Conservation (phyloP, 1,140 invertebrate genomes). For the Samia ricini region DNA sequence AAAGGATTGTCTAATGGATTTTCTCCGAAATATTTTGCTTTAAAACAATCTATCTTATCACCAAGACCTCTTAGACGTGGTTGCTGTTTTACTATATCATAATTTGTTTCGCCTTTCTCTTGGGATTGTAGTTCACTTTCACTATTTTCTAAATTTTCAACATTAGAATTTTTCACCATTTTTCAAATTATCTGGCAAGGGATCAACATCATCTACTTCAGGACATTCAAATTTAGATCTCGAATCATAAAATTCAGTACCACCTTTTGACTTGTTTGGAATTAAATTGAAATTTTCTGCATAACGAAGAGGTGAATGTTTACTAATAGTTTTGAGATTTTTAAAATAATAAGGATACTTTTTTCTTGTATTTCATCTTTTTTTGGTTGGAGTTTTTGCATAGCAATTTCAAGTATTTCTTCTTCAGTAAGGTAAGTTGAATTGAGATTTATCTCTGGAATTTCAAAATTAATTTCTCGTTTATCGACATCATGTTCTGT, state of each 20-base stretch:
- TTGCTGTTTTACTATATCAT: conserved; percentile 43
- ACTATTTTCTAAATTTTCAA: conserved; percentile 35
- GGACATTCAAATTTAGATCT: conserved; percentile 66
- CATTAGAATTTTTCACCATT: conserved; percentile 53
- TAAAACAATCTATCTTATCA: conserved; percentile 86
- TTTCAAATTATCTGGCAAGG: conserved; percentile 76
- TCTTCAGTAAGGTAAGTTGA: conserved; percentile 41
- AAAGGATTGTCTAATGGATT: conserved; percentile 87
- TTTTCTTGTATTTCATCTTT: conserved; percentile 25
- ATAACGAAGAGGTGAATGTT: conserved; percentile 79
- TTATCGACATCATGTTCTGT: conserved; percentile 47
- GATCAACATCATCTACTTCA: conserved; percentile 75
- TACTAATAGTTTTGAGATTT: conserved; percentile 52
- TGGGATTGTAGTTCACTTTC: conserved; percentile 24
- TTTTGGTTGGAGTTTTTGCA: conserved; percentile 33
- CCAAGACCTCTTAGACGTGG: conserved; percentile 78
- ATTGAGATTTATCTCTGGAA: conserved; percentile 49
- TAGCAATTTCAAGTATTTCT: conserved; percentile 37
- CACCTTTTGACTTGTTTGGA: conserved; percentile 77
- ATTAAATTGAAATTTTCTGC: conserved; percentile 78
- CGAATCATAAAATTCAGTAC: conserved; percentile 81
- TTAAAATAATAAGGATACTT: conserved; percentile 78
- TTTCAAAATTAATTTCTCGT: conserved; percentile 39
- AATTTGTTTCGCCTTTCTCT: conserved; percentile 27
- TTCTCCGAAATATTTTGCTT: conserved; percentile 84